Evolutionary conservation across 2,797 vertebrate genomes (phyloP), one percentile per base, ranked within the genome.

Genomic region (Synanceia verrucosa): DNA sequence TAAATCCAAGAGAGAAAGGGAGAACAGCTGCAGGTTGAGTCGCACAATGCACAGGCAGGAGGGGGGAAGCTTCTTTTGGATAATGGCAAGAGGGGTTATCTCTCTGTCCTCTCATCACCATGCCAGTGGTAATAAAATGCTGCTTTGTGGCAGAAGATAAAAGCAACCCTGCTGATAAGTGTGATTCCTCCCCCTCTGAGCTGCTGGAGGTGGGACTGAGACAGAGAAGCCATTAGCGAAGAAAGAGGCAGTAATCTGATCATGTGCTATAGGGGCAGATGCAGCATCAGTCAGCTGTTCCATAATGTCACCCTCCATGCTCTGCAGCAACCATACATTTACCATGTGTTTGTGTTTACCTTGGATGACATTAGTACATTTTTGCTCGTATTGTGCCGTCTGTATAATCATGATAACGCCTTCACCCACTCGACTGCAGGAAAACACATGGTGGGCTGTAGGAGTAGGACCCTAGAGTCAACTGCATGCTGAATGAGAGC

Each of bases 241-340:
- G 68, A 88, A 75, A 74, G 68, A 74, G 75, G 67, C 73, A 18
- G 48, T 91, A 85, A 91, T 91, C 74, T 82, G 72, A 91, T 91
- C 84, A 81, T 77, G 83, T 88, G 81, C 77, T 70, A 41, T 57
- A 58, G 72, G 61, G 63, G 47, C 37, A 57, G 78, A 83, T 33
- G 52, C 3, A n/a, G 71, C 75, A 82, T 89, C 78, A 73, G 47
- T 91, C 86, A 86, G 26, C 43, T 23, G 48, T 73, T 61, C 76
- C 70, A 71, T 81, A 65, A 79, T 77, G 73, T 63, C 59, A 67
- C 72, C 65, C 50, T 43, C 67, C 70, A n/a, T 74, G 61, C 75
- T 76, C 59, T 0, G 1, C 53, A 78, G 73, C 52, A 16, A 73
- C 72, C 43, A 76, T 44, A 59, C 18, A 71, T 76, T 52, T 60